Evolutionary conservation across 53 echinoderm and acorn worm genomes (phyloP), one percentile per base, ranked within the genome.

Genomic region (Luidia sarsii): DNA sequence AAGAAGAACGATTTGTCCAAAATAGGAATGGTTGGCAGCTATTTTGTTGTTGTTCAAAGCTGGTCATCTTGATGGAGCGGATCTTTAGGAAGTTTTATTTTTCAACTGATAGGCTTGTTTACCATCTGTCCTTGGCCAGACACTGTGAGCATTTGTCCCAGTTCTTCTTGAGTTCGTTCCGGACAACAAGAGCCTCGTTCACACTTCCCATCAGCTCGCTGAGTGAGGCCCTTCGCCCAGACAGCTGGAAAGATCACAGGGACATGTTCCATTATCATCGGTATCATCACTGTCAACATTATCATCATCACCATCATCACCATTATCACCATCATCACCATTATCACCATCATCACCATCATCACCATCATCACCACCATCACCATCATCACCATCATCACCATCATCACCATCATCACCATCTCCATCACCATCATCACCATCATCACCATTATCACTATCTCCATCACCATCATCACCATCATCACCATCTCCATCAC

Each of bases 41-140:
- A 46, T 46, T 46, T 10, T 15, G 46, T 46, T 8, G 8, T 10
- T 8, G 8, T 46, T 10, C 8, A 15, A 15, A 15, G 15, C 8
- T 15, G 46, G 46, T 10, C 46, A 46, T 46, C 46, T 15, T 10
- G 46, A 46, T 15, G 8, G 46, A 46, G n/a, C n/a, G n/a, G n/a
- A n/a, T n/a, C n/a, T n/a, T n/a, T n/a, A n/a, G n/a, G n/a, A n/a
- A n/a, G n/a, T n/a, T n/a, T n/a, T n/a, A n/a, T n/a, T n/a, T n/a
- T n/a, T n/a, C n/a, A n/a, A n/a, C n/a, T n/a, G n/a, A n/a, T n/a
- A n/a, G n/a, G n/a, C n/a, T n/a, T n/a, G 3, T 37, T 55, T 72
- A 72, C 72, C 72, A 72, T 54, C 37, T 53, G 32, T 72, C 72
- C 56, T 54, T 56, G 7, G 56, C 7, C 21, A 15, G 56, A 48